phyloP scores from a whole-genome alignment of 2,113 vertebrate species.

The Sceloporus undulatus region DNA sequence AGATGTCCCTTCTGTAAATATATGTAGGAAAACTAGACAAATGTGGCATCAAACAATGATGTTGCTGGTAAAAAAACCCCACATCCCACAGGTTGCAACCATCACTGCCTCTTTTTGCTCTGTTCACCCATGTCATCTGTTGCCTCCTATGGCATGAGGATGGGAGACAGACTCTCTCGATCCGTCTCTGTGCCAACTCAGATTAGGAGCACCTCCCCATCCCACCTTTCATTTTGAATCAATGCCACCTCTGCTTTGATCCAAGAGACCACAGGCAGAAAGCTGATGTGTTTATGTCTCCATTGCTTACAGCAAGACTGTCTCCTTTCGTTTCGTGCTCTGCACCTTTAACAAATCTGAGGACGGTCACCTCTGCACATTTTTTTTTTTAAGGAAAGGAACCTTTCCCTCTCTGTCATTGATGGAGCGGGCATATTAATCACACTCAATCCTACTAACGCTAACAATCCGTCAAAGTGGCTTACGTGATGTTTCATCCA shows the following conservation, averaged over 20 bases:
- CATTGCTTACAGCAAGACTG: neutral
- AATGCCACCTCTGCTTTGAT: constrained; percentile 63
- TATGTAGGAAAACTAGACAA: too few species aligned
- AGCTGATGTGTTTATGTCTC: constrained; percentile 31
- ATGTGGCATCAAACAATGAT: too few species aligned
- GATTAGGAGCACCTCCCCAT: constrained; percentile 36
- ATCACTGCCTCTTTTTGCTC: constrained; percentile 48
- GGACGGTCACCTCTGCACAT: constrained; percentile 76
- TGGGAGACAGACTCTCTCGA: constrained; percentile 18
- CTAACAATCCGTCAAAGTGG: constrained; percentile 91
- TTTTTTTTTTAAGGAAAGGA: constrained; percentile 64
- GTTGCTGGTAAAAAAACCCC: too few species aligned
- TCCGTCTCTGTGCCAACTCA: constrained; percentile 9
- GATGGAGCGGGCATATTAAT: constrained; percentile 90
- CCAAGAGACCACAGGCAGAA: constrained; percentile 52
- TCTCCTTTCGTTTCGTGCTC: neutral
- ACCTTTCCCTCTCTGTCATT: constrained; percentile 82
- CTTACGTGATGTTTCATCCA: constrained; percentile 85
- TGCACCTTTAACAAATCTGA: constrained; percentile 56
- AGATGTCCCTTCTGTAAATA: too few species aligned
- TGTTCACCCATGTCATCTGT: constrained; percentile 59
- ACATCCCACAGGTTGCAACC: constrained; percentile 47
- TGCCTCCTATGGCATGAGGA: constrained; percentile 36
- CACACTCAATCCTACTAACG: constrained; percentile 91
- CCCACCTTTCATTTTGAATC: constrained; percentile 50